Conservation (phyloP, 2,113 vertebrate genomes). For the Pandion haliaetus region DNA sequence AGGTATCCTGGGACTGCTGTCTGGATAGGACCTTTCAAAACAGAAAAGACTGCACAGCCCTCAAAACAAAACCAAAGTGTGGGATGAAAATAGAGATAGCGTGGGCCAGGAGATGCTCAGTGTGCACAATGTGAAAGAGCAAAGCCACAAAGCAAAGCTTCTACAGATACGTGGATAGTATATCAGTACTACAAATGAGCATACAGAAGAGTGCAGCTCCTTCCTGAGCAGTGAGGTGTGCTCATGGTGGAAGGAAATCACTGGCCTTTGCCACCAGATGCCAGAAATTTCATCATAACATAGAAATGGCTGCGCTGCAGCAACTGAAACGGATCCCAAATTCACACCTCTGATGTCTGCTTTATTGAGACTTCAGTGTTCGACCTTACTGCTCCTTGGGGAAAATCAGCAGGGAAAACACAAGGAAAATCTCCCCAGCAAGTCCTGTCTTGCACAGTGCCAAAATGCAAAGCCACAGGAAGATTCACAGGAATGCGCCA, state of each 20-base stretch:
- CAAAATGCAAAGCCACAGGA: neutral
- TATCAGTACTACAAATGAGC: too few species aligned
- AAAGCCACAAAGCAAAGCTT: neutral
- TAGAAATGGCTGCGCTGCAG: neutral
- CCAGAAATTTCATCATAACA: neutral
- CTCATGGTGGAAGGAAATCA: neutral
- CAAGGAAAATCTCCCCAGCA: neutral
- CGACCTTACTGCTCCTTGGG: neutral
- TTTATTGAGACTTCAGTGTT: neutral
- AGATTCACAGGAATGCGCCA: neutral
- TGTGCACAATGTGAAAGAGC: neutral
- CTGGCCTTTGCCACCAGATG: neutral
- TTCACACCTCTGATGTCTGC: neutral
- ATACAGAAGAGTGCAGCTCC: neutral
- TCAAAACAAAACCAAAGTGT: neutral
- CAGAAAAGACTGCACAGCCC: neutral
- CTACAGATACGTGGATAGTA: accelerated
- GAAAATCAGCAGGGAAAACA: neutral
- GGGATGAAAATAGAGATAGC: neutral
- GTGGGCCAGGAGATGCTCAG: accelerated
- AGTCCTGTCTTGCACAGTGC: neutral
- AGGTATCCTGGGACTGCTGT: neutral
- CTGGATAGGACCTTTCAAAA: neutral
- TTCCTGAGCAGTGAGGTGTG: neutral
- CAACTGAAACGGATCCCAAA: neutral